phyloP scores from a whole-genome alignment of 2,113 vertebrate species.

The Pimephales promelas region DNA sequence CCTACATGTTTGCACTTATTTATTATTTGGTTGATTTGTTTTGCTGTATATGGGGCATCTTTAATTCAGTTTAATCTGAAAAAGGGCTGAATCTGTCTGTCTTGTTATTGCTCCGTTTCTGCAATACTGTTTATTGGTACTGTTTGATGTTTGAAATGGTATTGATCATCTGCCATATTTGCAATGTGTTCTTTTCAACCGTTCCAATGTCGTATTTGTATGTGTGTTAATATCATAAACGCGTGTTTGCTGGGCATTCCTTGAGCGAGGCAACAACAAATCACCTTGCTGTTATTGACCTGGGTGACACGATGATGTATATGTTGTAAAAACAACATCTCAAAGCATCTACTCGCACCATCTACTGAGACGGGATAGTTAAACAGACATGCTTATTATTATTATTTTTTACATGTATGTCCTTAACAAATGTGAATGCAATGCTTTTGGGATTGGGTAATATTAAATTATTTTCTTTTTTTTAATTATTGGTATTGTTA shows the following conservation, averaged over 20 bases:
- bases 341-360: neutral
- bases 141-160: conserved; percentile 54
- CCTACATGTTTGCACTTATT: conserved; percentile 60
- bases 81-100: conserved; percentile 68
- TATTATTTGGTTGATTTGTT: conserved; percentile 44
- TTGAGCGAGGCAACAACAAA: conserved; percentile 42
- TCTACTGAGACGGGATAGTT: conserved; percentile 51
- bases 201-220: conserved; percentile 28
- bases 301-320: neutral
- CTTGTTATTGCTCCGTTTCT: conserved; percentile 51
- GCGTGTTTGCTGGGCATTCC: conserved; percentile 28
- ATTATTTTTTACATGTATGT: conserved; percentile 21
- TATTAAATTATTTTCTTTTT: conserved; percentile 54
- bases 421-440: conserved; percentile 29
- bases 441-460: conserved; percentile 8
- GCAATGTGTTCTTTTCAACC: conserved; percentile 45
- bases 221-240: conserved; percentile 49
- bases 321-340: neutral
- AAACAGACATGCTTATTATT: conserved; percentile 6
- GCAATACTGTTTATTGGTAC: conserved; percentile 74
- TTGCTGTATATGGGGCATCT: conserved; percentile 23
- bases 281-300: conserved; percentile 26
- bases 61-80: conserved; percentile 55
- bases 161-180: conserved; percentile 60
- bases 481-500: conserved; percentile 42